A percentile compares a stretch with the other conserved stretches of the same genome.
Conservation (phyloP, 2,113 vertebrate species). For the Geothlypis trichas region DNA sequence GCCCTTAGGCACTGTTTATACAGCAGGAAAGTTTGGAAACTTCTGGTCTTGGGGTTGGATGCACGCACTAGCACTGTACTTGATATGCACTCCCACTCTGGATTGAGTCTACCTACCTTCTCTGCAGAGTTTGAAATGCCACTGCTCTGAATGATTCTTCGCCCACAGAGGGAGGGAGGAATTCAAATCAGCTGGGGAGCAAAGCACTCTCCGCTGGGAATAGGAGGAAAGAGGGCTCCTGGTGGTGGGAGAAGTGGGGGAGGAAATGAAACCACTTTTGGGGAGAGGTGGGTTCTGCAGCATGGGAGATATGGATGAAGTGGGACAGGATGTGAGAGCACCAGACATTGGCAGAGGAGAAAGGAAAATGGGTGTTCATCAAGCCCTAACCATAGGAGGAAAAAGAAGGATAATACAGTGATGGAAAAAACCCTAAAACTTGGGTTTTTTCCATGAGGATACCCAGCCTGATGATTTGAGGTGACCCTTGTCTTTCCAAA, state of each 20-base stretch:
- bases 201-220: background rate
- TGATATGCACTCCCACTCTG: slow-evolving; percentile 11
- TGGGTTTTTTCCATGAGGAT: background rate
- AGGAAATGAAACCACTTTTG: background rate
- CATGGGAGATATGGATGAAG: background rate
- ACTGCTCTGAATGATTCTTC: slow-evolving; percentile 15
- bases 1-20: background rate
- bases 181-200: slow-evolving; percentile 49
- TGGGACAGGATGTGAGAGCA: background rate
- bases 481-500: background rate
- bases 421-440: background rate
- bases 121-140: slow-evolving; percentile 36
- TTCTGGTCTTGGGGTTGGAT: background rate
- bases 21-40: background rate
- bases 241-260: background rate
- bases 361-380: background rate
- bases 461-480: background rate
- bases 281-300: background rate
- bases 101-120: slow-evolving; percentile 36
- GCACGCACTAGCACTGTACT: background rate
- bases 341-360: background rate
- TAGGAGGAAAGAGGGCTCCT: background rate
- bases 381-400: background rate
- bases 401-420: background rate
- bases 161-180: slow-evolving; percentile 33